Evolutionary conservation across 2,113 vertebrate genomes (phyloP).

Genomic region (Galemys pyrenaicus): DNA sequence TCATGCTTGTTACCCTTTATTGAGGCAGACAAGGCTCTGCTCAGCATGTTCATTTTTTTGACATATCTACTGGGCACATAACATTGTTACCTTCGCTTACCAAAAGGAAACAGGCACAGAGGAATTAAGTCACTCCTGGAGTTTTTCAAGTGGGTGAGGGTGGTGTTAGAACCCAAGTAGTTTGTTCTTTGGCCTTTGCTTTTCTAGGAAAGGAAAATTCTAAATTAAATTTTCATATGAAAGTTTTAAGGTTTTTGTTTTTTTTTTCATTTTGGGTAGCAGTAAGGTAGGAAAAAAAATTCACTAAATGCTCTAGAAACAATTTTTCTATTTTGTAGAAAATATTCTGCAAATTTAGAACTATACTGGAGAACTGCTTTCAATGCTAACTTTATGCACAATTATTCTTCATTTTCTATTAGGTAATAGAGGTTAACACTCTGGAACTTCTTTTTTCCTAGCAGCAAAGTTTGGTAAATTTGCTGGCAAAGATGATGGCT

Average conservation of each 20-base stretch:
- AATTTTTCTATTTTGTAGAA: neutral
- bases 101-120: neutral
- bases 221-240: neutral
- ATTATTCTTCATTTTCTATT: neutral
- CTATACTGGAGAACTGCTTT: neutral
- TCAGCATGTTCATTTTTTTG: neutral
- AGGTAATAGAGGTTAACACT: neutral
- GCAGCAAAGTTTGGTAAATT: constrained; percentile 87
- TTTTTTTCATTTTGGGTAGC: neutral
- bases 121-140: neutral
- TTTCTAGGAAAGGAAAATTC: neutral
- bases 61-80: neutral
- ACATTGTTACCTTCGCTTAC: neutral
- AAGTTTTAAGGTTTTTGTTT: neutral
- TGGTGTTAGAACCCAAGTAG: neutral
- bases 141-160: too few relatives aligned
- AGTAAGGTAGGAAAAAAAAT: neutral
- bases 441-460: constrained; percentile 50
- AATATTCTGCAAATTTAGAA: constrained; percentile 22
- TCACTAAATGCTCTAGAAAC: neutral
- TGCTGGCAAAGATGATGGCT: constrained; percentile 91
- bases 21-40: neutral
- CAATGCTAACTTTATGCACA: neutral
- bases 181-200: neutral
- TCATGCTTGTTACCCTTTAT: neutral